phyloP scores from a whole-genome alignment of 2,888 invertebrate genomes.

The Autographa gamma region DNA sequence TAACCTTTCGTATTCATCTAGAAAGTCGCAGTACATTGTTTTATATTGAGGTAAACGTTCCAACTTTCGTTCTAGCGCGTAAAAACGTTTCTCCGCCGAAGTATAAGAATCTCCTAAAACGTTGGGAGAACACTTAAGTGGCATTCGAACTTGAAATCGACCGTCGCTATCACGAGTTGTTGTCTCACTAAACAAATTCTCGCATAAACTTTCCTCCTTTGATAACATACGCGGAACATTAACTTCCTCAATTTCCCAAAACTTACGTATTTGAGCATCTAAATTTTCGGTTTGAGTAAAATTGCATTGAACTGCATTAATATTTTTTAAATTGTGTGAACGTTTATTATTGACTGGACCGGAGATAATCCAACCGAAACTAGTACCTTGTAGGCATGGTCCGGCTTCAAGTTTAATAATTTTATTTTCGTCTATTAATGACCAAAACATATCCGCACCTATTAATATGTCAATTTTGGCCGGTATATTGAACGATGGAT shows the following conservation, averaged over 20 bases:
- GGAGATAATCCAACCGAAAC: too few relatives aligned
- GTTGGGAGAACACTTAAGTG: not conserved
- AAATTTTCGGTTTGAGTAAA: not conserved
- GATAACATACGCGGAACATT: not conserved
- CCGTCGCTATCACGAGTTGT: not conserved
- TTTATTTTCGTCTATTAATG: not conserved
- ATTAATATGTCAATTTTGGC: not conserved
- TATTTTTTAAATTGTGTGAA: not conserved
- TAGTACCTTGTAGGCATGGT: constrained; percentile 5
- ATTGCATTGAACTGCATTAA: not conserved
- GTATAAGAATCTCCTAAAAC: not conserved
- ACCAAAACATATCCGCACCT: not conserved
- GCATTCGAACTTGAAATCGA: not conserved
- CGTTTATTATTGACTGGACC: not conserved
- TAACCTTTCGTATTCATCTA: not conserved
- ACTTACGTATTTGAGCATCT: not conserved
- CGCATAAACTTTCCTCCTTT: not conserved
- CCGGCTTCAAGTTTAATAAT: not conserved
- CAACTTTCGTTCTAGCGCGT: not conserved
- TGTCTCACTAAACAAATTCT: not conserved
- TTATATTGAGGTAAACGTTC: not conserved
- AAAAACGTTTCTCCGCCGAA: not conserved
- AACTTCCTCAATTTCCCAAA: not conserved
- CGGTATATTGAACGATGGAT: not conserved
- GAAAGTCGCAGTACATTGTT: not conserved